Base-by-base conservation (phyloP, 2,797 vertebrate genomes). In the Sternotherus odoratus region DNA sequence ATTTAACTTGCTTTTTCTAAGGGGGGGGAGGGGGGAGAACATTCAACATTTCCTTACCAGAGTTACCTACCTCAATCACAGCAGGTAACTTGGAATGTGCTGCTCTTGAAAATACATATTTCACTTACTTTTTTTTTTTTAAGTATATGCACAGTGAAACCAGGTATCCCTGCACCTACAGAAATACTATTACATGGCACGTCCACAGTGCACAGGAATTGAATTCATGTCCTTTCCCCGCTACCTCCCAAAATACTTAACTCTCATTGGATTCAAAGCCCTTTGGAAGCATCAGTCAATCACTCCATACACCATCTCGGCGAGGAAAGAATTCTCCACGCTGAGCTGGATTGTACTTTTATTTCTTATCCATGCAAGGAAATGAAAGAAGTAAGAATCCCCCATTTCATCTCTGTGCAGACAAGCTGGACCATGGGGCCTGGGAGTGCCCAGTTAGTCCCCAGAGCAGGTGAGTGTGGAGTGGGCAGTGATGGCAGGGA, bases 1-100 rank as follows among this genome's bases (percentile, higher is more conserved):
- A 90, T 92, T 95, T 88, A 94, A 93, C 53, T 89, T 78, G 50
- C n/a, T 79, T 50, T 93, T 93, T 89, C 95, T 85, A 87, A 85
- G 85, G 5, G 3, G 1, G 66, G 86, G 69, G 82, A 85, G 85
- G 5, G 3, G 1, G 66, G 86, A 75, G 82, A 91, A 75, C 3
- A 30, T 63, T 69, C 12, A 57, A 66, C 1, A 21, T 77, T 93
- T 85, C 4, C 10, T 83, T 84, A 95, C 51, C 78, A 86, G 51
- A 19, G 56, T 90, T 90, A 82, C 56, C 72, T 36, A 79, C 33
- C 26, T 53, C 79, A 84, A 80, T 74, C 2, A 43, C 50, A 46
- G 66, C 50, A n/a, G 54, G 75, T 91, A 83, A 87, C 79, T 84
- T 48, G 77, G 77, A 88, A 92, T 48, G 23, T 49, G 39, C 21